phyloP scores from a whole-genome alignment of 2,888 invertebrate species.

The Podabrus alpinus region DNA sequence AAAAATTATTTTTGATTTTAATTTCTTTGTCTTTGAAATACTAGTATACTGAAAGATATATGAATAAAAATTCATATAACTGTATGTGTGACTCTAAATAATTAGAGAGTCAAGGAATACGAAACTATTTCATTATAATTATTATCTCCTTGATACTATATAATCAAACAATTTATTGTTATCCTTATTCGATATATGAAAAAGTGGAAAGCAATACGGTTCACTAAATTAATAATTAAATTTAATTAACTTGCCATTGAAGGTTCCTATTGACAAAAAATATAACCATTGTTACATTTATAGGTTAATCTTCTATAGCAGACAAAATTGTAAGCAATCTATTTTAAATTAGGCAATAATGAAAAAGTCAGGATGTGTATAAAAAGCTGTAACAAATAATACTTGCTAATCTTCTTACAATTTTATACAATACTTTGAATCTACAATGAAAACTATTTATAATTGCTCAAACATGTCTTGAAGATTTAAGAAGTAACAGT shows the following conservation, averaged over 20 bases:
- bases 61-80: background rate
- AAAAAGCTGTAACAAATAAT: background rate
- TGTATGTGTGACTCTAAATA: background rate
- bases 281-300: background rate
- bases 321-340: background rate
- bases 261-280: background rate
- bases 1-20: too few species aligned
- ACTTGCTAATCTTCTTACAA: background rate
- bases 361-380: background rate
- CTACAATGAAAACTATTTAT: background rate
- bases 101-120: background rate
- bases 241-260: background rate
- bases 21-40: too few species aligned
- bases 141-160: background rate
- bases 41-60: too few species aligned
- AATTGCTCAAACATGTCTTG: background rate
- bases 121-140: background rate
- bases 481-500: background rate
- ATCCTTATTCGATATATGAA: background rate
- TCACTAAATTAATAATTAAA: background rate
- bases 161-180: background rate
- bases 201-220: background rate
- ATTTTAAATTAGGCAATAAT: background rate
- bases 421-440: background rate
- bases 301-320: background rate